Evolutionary conservation across 1,140 invertebrate species (phyloP).

Genomic region (Drosophila novamexicana): DNA sequence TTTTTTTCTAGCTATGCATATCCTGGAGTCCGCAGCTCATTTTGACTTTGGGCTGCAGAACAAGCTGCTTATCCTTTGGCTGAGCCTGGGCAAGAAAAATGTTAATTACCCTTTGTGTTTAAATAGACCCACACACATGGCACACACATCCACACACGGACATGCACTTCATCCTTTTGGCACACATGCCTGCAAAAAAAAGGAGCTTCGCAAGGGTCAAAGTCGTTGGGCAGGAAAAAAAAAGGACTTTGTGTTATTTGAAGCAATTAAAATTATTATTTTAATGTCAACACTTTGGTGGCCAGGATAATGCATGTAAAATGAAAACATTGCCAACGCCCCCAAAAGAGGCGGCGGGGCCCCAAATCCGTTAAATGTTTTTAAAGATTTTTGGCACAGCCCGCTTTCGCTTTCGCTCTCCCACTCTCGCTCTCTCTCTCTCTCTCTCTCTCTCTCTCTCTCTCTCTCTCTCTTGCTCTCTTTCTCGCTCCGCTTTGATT

Average conservation of each 20-base stretch:
- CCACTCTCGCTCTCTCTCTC: not conserved
- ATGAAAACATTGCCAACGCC: conserved; percentile 59
- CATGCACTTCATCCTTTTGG: conserved; percentile 8
- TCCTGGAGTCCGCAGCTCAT: conserved; percentile 50
- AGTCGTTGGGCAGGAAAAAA: conserved; percentile 25
- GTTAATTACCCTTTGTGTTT: conserved; percentile 83
- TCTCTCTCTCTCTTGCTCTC: not conserved
- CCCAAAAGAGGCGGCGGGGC: conserved; percentile 9
- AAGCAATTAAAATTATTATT: conserved; percentile 83
- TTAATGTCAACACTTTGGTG: conserved; percentile 80
- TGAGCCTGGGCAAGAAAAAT: conserved; percentile 69
- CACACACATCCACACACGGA: conserved; percentile 17
- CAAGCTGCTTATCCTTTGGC: conserved; percentile 74
- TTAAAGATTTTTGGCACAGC: conserved; percentile 57
- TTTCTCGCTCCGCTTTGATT: not conserved
- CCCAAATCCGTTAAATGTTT: conserved; percentile 77
- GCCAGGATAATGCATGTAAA: conserved; percentile 77
- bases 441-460: not conserved
- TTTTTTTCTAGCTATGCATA: conserved; percentile 38
- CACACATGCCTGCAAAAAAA: conserved; percentile 6
- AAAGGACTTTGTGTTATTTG: conserved; percentile 64
- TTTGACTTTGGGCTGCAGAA: conserved; percentile 68
- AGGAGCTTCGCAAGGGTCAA: conserved; percentile 53
- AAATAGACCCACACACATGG: conserved; percentile 62
- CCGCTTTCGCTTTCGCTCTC: not conserved